Evolutionary conservation across 2,888 invertebrate species (phyloP).

Genomic region (Erebia ligea): DNA sequence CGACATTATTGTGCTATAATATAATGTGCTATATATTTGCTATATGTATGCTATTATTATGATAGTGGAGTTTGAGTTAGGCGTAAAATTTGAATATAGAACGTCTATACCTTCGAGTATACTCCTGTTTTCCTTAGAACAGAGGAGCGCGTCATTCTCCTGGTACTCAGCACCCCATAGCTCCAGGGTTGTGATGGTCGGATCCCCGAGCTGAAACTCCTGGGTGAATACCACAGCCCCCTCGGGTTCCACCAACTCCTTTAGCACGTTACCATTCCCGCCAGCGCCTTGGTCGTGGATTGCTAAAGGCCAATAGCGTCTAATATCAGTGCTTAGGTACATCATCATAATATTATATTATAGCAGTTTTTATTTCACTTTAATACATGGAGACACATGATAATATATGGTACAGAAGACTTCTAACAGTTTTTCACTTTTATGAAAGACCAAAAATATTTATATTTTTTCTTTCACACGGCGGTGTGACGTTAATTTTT

Average conservation of each 20-base stretch:
- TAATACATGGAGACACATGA: too few relatives aligned
- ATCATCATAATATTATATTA: not conserved
- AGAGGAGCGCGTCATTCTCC: constrained; percentile 96
- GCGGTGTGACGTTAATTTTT: too few relatives aligned
- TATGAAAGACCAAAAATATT: too few relatives aligned
- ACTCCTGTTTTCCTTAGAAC: constrained; percentile 85
- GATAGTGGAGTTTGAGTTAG: too few relatives aligned
- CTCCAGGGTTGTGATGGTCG: constrained; percentile 95
- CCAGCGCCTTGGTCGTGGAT: constrained; percentile 99
- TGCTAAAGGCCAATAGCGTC: constrained; percentile 68
- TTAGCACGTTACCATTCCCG: constrained; percentile 98
- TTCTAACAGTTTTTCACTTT: too few relatives aligned
- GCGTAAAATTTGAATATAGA: not conserved
- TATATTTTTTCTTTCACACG: too few relatives aligned
- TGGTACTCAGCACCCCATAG: constrained; percentile 99
- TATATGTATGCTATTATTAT: too few relatives aligned
- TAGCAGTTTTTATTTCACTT: too few relatives aligned
- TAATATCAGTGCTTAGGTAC: not conserved
- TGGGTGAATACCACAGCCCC: constrained; percentile 95
- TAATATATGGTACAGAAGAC: too few relatives aligned
- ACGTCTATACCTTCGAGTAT: constrained; percentile 80
- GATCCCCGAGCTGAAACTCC: constrained; percentile 95
- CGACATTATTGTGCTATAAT: too few relatives aligned
- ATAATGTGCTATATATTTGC: too few relatives aligned
- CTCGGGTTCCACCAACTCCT: constrained; percentile 97